A percentile compares a stretch with the other conserved stretches of the same genome.
phyloP scores from a whole-genome alignment of 2,113 vertebrate species.

The Pelecanoides urinatrix region DNA sequence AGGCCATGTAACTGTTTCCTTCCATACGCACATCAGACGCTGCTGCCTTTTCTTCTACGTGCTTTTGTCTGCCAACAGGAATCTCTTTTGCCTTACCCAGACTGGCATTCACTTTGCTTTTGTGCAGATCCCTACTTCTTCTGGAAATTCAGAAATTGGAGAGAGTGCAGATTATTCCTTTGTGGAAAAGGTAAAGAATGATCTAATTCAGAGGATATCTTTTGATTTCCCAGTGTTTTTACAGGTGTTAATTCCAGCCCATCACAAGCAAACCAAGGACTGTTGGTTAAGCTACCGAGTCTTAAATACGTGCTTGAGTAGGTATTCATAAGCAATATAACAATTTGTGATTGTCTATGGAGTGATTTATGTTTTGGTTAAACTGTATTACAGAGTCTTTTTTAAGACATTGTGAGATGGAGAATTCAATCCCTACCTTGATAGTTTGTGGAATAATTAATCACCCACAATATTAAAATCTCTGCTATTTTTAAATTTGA shows the following conservation, averaged over 20 bases:
- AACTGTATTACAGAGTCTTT: rapidly evolving
- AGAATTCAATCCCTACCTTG: not conserved
- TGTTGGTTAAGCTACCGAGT: not conserved
- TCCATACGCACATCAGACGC: not conserved
- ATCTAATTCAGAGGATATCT: not conserved
- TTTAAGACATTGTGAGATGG: not conserved
- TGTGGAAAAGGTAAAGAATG: not conserved
- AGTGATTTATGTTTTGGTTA: not conserved
- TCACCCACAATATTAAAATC: not conserved
- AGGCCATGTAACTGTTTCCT: not conserved
- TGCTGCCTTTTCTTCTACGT: not conserved
- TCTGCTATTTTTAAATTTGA: not conserved
- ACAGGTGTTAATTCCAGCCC: not conserved
- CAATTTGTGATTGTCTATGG: not conserved
- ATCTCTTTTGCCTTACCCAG: not conserved
- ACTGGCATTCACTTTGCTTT: constrained; percentile 26
- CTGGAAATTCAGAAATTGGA: constrained; percentile 17
- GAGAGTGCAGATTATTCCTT: not conserved
- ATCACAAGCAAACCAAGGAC: not conserved
- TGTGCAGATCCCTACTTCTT: not conserved
- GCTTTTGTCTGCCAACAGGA: not conserved
- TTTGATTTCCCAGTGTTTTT: not conserved
- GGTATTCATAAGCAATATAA: not conserved
- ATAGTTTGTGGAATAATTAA: not conserved
- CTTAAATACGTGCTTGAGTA: not conserved